These are phyloP conservation scores for Falco novaeseelandiae DNA, from an alignment of 2,797 vertebrate genomes.

Conservation along the genomic window DNA sequence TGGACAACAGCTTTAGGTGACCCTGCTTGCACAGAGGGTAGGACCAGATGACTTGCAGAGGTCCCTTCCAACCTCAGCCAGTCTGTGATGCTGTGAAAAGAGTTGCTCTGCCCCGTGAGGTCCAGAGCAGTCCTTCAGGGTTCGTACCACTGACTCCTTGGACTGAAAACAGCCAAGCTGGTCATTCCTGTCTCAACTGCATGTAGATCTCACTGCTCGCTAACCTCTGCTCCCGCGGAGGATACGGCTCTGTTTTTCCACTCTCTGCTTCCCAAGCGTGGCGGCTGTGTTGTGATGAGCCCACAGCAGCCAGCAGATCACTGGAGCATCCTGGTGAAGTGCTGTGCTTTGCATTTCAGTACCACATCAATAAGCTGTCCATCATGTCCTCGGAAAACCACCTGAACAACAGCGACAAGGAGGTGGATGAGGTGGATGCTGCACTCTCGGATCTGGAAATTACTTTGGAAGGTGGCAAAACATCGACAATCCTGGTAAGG, in stretches of 20 bases:
- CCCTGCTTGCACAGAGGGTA: background rate
- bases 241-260: background rate
- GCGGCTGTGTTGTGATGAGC: rapidly evolving
- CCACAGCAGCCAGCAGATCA: rapidly evolving
- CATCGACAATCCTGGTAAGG: conserved; percentile 92
- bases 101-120: background rate
- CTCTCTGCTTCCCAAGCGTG: rapidly evolving
- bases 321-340: background rate
- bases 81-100: background rate
- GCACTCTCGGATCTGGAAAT: conserved; percentile 97
- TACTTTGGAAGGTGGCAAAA: conserved; percentile 97
- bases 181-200: background rate
- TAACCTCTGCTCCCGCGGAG: background rate
- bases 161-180: background rate
- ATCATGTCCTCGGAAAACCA: conserved; percentile 99
- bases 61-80: background rate
- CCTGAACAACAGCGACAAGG: conserved; percentile 99
- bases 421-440: conserved; percentile 97
- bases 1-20: background rate
- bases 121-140: background rate
- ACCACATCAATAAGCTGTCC: conserved; percentile 99
- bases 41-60: background rate
- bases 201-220: rapidly evolving
- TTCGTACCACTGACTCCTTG: background rate
- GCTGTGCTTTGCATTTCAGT: conserved; percentile 80